Evolutionary conservation across 2,888 invertebrate species (phyloP).

Genomic region (Spilosoma lubricipeda): DNA sequence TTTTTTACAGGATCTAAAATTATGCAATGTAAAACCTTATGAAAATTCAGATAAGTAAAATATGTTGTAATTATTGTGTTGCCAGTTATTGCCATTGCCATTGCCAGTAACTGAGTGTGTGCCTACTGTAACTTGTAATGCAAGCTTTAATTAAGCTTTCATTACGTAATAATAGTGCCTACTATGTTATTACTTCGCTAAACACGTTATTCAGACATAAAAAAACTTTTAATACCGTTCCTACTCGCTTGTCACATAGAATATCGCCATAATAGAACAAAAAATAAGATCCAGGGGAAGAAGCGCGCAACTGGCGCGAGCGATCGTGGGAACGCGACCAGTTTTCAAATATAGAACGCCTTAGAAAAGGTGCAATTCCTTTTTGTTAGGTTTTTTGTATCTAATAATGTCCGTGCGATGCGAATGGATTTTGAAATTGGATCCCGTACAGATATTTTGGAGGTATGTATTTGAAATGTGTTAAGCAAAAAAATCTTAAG

Average conservation of each 20-base stretch:
- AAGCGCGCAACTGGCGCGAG: constrained; percentile 84
- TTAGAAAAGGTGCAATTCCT: constrained; percentile 85
- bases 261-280: constrained; percentile 72
- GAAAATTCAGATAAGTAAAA: background rate
- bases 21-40: background rate
- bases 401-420: constrained; percentile 71
- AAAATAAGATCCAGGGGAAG: constrained; percentile 74
- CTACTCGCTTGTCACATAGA: constrained; percentile 71
- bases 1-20: constrained; percentile 39
- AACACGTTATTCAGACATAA: constrained; percentile 29
- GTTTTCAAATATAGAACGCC: constrained; percentile 83
- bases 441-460: constrained; percentile 55
- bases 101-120: background rate
- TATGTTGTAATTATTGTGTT: background rate
- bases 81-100: too few species aligned
- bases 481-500: constrained; percentile 42
- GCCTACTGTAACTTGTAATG: background rate
- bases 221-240: constrained; percentile 56
- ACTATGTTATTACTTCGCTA: constrained; percentile 11
- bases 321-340: constrained; percentile 85
- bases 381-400: constrained; percentile 77
- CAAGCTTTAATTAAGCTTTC: background rate
- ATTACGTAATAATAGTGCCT: background rate
- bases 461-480: constrained; percentile 47
- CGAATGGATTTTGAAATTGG: constrained; percentile 76